Base-by-base conservation (phyloP, 2,888 invertebrate genomes). In the Diaphora mendica region DNA sequence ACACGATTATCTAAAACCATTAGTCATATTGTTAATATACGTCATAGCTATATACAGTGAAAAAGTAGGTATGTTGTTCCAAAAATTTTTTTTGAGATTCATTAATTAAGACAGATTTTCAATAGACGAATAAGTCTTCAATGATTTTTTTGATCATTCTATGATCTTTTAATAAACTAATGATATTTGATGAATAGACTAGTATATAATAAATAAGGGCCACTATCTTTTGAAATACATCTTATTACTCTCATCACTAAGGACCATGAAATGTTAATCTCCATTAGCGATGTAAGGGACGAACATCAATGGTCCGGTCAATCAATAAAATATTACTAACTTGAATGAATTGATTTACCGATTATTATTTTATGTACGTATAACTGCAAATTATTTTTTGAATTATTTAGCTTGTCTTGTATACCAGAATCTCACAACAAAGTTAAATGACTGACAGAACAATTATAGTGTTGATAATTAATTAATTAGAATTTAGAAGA, bases 151-250 rank as follows among this genome's bases (percentile, higher is more conserved):
- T 33, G 33, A 33, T 33, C 33, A 65, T 17, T 67, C 67, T 33
- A 67, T 23, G 48, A 67, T 1, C 20, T 48, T 44, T 48, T 48
- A 67, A 48, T 48, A 48, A 33, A 33, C 23, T 23, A 48, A 67
- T 67, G 48, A 67, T 33, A 48, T 48, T 48, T 33, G 33, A 48
- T 44, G 23, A 33, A 67, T 48, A 30, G 39, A 42, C 23, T 26
- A 67, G 23, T 67, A 23, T 59, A 26, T 69, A 68, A 20, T 35
- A 69, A 55, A 55, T 35, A 68, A 68, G 35, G 35, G 8, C 35
- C n/a, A 30, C 62, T 62, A 35, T 68, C n/a, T 68, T 51, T 30
- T 68, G n/a, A 35, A 35, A 68, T 55, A 69, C 35, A 69, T 69
- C 26, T 69, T 59, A 68, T 68, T 68, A 68, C 51, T 48, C 15